Evolutionary conservation across 2,888 invertebrate genomes (phyloP).

Genomic region (Salpingus planirostris): DNA sequence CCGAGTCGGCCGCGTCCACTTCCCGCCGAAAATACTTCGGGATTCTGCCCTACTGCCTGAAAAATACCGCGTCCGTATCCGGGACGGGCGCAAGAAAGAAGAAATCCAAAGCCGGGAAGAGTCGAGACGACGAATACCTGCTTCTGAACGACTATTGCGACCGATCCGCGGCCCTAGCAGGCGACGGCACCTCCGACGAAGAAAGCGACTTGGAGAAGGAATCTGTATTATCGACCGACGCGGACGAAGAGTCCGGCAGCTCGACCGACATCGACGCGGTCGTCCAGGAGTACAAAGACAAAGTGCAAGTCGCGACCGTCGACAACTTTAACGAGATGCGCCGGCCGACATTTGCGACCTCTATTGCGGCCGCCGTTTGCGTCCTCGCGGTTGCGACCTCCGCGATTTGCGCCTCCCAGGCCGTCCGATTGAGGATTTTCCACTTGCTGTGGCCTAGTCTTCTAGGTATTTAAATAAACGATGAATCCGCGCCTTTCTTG

Average conservation of each 20-base stretch:
- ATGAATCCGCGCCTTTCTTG: slow-evolving; percentile 4
- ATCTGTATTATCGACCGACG: slow-evolving; percentile 25
- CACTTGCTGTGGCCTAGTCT: slow-evolving; percentile 27
- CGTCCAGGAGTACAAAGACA: slow-evolving; percentile 67
- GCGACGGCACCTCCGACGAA: slow-evolving; percentile 33
- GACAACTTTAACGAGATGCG: slow-evolving; percentile 30
- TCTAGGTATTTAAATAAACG: slow-evolving; percentile 19
- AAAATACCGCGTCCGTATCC: no score
- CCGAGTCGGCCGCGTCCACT: no score
- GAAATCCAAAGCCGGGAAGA: neutral
- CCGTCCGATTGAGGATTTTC: slow-evolving; percentile 24
- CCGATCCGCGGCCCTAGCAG: slow-evolving; percentile 30
- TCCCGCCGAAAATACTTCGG: no score
- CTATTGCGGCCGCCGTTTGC: slow-evolving; percentile 27
- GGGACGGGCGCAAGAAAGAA: no score
- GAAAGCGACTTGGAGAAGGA: slow-evolving; percentile 34
- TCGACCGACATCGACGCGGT: slow-evolving; percentile 71
- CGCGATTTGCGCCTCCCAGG: slow-evolving; percentile 26
- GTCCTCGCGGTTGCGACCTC: slow-evolving; percentile 25
- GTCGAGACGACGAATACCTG: slow-evolving; percentile 48
- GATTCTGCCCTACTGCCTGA: no score
- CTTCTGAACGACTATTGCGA: slow-evolving; percentile 48
- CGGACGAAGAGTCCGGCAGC: slow-evolving; percentile 53
- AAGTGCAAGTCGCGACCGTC: slow-evolving; percentile 48
- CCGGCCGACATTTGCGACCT: slow-evolving; percentile 28